phyloP scores from a whole-genome alignment of 2,888 invertebrate species.

The Meiosimyza platycephala region DNA sequence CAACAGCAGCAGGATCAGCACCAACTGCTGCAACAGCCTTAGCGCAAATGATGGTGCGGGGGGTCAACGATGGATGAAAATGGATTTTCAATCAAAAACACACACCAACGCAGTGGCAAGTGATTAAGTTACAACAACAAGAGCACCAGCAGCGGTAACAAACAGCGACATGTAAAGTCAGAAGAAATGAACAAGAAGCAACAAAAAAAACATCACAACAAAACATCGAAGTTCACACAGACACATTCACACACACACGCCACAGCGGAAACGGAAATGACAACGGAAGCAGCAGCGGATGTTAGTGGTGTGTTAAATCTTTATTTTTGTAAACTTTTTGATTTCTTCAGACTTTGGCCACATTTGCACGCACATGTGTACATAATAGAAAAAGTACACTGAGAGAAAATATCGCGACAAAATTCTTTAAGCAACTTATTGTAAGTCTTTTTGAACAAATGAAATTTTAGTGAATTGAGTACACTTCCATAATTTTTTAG shows the following conservation, averaged over 20 bases:
- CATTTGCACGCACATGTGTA: not conserved
- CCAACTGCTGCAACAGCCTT: no score
- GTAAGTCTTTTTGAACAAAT: no score
- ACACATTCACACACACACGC: not conserved
- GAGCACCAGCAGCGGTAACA: not conserved
- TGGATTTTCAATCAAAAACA: constrained; percentile 19
- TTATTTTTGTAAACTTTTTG: constrained; percentile 34
- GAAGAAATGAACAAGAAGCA: no score
- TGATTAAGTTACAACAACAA: constrained; percentile 15
- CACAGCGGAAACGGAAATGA: constrained; percentile 13
- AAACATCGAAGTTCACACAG: no score
- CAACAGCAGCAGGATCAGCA: no score
- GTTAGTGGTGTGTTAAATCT: constrained; percentile 29
- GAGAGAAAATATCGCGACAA: not conserved
- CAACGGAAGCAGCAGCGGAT: constrained; percentile 5
- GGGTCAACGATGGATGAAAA: constrained; percentile 11
- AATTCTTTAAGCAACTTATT: no score
- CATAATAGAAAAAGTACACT: not conserved
- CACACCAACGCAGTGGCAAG: constrained; percentile 11
- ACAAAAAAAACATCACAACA: no score
- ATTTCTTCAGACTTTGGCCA: constrained; percentile 29
- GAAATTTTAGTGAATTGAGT: no score
- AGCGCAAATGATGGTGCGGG: not conserved
- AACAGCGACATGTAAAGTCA: not conserved
- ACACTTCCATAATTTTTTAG: no score